Percentiles rank a stretch among this genome's conserved stretches.
These are phyloP conservation scores for Eilema depressum DNA, from an alignment of 2,888 invertebrate genomes.

Conservation along the genomic window DNA sequence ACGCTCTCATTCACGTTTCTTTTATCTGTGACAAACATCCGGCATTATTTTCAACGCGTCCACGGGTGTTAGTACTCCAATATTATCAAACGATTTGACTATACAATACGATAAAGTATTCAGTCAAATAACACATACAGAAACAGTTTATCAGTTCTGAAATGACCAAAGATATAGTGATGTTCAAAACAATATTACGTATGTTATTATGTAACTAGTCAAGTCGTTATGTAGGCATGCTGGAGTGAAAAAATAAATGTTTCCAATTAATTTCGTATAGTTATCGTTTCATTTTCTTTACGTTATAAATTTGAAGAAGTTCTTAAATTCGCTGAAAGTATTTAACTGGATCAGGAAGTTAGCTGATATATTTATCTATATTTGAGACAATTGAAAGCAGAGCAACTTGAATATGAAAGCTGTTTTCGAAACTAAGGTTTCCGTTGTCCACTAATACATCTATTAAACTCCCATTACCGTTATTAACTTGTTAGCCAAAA, in stretches of 20 bases:
- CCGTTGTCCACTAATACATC: conserved; percentile 7
- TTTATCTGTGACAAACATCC: conserved; percentile 82
- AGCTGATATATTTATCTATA: conserved; percentile 51
- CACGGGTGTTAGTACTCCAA: conserved; percentile 60
- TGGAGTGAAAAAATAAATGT: conserved; percentile 25
- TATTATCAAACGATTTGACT: conserved; percentile 68
- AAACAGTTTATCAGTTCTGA: conserved; percentile 68
- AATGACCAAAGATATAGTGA: conserved; percentile 67
- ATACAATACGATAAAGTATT: conserved; percentile 68
- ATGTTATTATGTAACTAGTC: conserved; percentile 65
- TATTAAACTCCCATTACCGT: conserved; percentile 19
- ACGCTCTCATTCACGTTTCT: conserved; percentile 70
- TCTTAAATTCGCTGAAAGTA: conserved; percentile 34
- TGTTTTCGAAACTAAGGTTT: conserved; percentile 12
- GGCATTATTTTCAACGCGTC: conserved; percentile 73
- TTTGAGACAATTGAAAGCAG: conserved; percentile 57
- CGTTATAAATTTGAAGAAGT: conserved; percentile 33
- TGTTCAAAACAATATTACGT: conserved; percentile 70
- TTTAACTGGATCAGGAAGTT: conserved; percentile 60
- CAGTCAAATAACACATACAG: conserved; percentile 72
- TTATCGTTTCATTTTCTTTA: background rate
- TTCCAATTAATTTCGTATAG: background rate
- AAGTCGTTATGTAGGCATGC: conserved; percentile 55
- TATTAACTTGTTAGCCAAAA: conserved; percentile 12
- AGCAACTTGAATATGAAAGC: conserved; percentile 42